Evolutionary conservation across 1,140 invertebrate species (phyloP).

Genomic region (Drosophila persimilis): DNA sequence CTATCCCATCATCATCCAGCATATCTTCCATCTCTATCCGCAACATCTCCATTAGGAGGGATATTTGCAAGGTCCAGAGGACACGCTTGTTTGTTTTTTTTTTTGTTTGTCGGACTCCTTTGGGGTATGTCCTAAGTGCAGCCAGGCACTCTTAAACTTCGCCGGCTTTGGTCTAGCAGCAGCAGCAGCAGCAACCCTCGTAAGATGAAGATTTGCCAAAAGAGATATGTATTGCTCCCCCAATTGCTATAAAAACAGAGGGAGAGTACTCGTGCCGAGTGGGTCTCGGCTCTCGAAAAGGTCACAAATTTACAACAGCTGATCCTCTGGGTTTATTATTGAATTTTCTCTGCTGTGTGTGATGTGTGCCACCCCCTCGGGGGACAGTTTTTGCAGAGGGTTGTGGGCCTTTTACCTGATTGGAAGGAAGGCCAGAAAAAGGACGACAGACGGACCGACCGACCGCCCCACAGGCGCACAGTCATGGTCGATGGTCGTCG

Average conservation of each 20-base stretch:
- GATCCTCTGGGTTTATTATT: slow-evolving; percentile 73
- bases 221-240: slow-evolving; percentile 72
- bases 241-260: slow-evolving; percentile 54
- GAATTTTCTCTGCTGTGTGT: slow-evolving; percentile 40
- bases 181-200: slow-evolving; percentile 56
- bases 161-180: slow-evolving; percentile 12
- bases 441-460: not conserved
- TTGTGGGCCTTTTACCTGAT: slow-evolving; percentile 60
- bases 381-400: slow-evolving; percentile 70
- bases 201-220: slow-evolving; percentile 55
- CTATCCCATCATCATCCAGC: slow-evolving; percentile 13
- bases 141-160: not conserved
- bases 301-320: slow-evolving; percentile 63
- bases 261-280: slow-evolving; percentile 1
- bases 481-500: slow-evolving; percentile 5
- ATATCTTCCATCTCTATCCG: slow-evolving; percentile 13
- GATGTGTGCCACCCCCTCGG: slow-evolving; percentile 52
- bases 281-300: not conserved
- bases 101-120: slow-evolving; percentile 10
- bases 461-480: not conserved
- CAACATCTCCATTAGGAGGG: slow-evolving; percentile 15
- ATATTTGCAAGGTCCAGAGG: slow-evolving; percentile 16
- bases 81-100: slow-evolving; percentile 21
- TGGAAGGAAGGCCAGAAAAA: slow-evolving; percentile 52
- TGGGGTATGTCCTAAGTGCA: slow-evolving; percentile 24